Base-by-base conservation (phyloP, 2,888 invertebrate genomes). In the Nomada fabriciana region DNA sequence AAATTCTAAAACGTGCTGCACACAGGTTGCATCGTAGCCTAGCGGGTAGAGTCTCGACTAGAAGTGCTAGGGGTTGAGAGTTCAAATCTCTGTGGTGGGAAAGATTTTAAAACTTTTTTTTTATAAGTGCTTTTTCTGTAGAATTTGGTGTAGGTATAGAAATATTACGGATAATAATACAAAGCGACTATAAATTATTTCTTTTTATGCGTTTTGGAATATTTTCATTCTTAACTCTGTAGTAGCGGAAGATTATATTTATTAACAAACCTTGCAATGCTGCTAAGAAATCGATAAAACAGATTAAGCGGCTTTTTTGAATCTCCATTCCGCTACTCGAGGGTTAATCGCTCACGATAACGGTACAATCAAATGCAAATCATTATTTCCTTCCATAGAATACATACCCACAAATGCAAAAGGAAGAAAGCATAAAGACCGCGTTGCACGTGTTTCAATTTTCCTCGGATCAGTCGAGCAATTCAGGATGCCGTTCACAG, bases 401-500 rank as follows among this genome's bases (percentile, higher is more conserved):
- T 13, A 20, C 50, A 23, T 25, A 36, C 18, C 43, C 57, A 5
- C 23, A 29, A 4, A 18, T 43, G 20, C 42, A 3, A 25, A 15
- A 3, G 52, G 43, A 70, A 42, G 50, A 23, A 47, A 61, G 18
- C 67, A 11, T 71, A 67, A 36, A 53, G 9, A 9, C 15, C 23
- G 1, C 18, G n/a, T 11, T n/a, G 3, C 53, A n/a, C 43, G 25
- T 20, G 7, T 68, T 29, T 47, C 29, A 15, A 20, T 13, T 18
- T 11, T 7, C 2, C 10, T 13, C 13, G 9, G 9, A 1, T 20
- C 7, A 15, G n/a, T 52, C 18, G 18, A n/a, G 18, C 29, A 11
- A 18, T 47, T 9, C n/a, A 25, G 29, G 89, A 97, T 97, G 97
- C 96, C 97, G 18, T 95, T 97, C 86, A 97, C 97, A 69, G 96